These are phyloP conservation scores for Callipepla californica DNA, from an alignment of 2,113 vertebrate genomes.

Conservation along the genomic window DNA sequence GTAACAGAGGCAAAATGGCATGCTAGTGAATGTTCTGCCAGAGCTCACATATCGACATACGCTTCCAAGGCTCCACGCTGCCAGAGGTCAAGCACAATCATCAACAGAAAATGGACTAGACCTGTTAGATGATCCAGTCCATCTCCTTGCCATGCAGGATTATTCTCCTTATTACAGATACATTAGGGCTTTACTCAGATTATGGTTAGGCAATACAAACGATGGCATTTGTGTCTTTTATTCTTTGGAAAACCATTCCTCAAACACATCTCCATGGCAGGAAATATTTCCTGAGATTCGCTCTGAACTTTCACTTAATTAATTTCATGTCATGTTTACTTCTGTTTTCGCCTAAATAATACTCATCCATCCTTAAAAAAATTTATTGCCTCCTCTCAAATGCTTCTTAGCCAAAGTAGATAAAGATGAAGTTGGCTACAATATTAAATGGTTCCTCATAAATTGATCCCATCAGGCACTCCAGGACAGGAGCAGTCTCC, in stretches of 20 bases:
- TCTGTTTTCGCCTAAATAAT: constrained; percentile 16
- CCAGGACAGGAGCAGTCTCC: background rate
- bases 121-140: constrained; percentile 40
- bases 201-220: constrained; percentile 49
- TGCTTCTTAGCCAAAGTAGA: constrained; percentile 63
- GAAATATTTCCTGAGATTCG: constrained; percentile 33
- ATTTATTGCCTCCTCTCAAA: constrained; percentile 62
- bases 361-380: background rate
- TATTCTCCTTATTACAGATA: constrained; percentile 27
- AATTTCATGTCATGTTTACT: constrained; percentile 58
- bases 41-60: constrained; percentile 43
- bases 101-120: constrained; percentile 66
- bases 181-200: background rate
- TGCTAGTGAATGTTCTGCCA: constrained; percentile 46
- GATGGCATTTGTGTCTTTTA: constrained; percentile 32
- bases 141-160: constrained; percentile 66
- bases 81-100: constrained; percentile 70
- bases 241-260: constrained; percentile 43
- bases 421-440: constrained; percentile 7
- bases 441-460: background rate
- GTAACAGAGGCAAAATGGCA: constrained; percentile 37
- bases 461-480: constrained; percentile 11
- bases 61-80: constrained; percentile 69
- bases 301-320: constrained; percentile 49
- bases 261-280: constrained; percentile 18